These are phyloP conservation scores for Xanthorhoe designata DNA, from an alignment of 2,888 invertebrate species.

Conservation along the genomic window DNA sequence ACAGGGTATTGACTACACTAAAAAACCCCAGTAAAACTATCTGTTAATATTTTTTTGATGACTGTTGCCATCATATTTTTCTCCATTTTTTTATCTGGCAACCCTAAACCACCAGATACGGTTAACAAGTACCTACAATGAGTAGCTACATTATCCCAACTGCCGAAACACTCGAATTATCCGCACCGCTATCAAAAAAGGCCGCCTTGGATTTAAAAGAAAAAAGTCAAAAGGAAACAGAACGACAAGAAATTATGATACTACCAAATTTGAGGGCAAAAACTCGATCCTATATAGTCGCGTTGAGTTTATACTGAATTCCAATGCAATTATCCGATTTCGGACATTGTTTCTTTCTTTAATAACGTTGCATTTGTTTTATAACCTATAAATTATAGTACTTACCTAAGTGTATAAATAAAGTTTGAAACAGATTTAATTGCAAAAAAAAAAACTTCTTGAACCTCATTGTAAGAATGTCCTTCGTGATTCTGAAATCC, in stretches of 20 bases:
- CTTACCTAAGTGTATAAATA: not conserved
- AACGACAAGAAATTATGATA: constrained; percentile 81
- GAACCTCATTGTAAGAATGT: constrained; percentile 2
- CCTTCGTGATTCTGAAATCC: constrained; percentile 33
- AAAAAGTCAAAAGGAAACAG: constrained; percentile 59
- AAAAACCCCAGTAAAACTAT: too few relatives aligned
- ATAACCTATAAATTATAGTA: not conserved
- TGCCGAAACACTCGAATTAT: constrained; percentile 69
- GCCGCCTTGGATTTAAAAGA: constrained; percentile 54
- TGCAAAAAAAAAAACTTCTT: not conserved
- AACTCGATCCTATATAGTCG: constrained; percentile 63
- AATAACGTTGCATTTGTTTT: constrained; percentile 57
- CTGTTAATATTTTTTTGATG: not conserved
- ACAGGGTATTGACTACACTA: too few relatives aligned
- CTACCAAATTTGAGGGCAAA: constrained; percentile 79
- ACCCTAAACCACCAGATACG: constrained; percentile 44
- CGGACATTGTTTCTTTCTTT: constrained; percentile 46
- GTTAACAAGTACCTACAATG: constrained; percentile 56
- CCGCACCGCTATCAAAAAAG: constrained; percentile 72
- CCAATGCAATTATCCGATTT: constrained; percentile 62
- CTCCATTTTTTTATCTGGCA: constrained; percentile 5
- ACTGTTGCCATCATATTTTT: not conserved
- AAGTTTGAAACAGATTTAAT: not conserved
- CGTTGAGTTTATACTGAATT: constrained; percentile 57
- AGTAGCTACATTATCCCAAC: constrained; percentile 63